These are phyloP conservation scores for Phacellophora camtschatica DNA, from an alignment of 30 jellyfish, hydroid and myxozoan genomes.

Conservation along the genomic window DNA sequence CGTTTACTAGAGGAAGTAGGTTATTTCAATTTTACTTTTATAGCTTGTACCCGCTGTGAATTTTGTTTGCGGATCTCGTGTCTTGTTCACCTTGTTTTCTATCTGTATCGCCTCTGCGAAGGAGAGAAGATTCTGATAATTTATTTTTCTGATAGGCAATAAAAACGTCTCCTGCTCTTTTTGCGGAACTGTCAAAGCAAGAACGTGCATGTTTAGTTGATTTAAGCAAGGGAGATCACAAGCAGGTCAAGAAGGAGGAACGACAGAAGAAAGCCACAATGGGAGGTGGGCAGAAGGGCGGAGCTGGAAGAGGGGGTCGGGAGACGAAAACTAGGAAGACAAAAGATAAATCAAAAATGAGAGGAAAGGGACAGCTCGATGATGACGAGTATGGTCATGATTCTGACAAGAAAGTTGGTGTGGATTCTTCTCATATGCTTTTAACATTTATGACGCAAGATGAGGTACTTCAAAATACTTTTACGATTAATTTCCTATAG, in stretches of 20 bases:
- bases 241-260: conserved; percentile 70
- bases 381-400: conserved; percentile 70
- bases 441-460: conserved; percentile 58
- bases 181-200: conserved; percentile 78
- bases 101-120: too few species aligned
- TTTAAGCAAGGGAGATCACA: conserved; percentile 65
- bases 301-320: conserved; percentile 94
- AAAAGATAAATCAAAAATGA: conserved; percentile 64
- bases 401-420: neutral
- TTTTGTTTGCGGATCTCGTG: too few species aligned
- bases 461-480: conserved; percentile 41
- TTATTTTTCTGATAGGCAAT: conserved; percentile 45
- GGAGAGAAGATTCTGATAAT: neutral
- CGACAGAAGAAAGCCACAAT: conserved; percentile 82
- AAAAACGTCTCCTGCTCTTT: conserved; percentile 80
- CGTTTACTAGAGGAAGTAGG: too few species aligned
- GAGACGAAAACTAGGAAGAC: conserved; percentile 83
- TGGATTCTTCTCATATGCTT: conserved; percentile 44
- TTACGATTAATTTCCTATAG: neutral
- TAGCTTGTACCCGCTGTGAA: too few species aligned
- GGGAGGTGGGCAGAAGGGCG: conserved; percentile 95
- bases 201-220: conserved; percentile 70
- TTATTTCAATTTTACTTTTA: too few species aligned
- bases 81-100: too few species aligned
- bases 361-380: conserved; percentile 62